Percentiles rank a stretch among this genome's conserved stretches.
These are phyloP conservation scores for Drosophila ironensis DNA, from an alignment of 1,140 invertebrate species.

Conservation along the genomic window DNA sequence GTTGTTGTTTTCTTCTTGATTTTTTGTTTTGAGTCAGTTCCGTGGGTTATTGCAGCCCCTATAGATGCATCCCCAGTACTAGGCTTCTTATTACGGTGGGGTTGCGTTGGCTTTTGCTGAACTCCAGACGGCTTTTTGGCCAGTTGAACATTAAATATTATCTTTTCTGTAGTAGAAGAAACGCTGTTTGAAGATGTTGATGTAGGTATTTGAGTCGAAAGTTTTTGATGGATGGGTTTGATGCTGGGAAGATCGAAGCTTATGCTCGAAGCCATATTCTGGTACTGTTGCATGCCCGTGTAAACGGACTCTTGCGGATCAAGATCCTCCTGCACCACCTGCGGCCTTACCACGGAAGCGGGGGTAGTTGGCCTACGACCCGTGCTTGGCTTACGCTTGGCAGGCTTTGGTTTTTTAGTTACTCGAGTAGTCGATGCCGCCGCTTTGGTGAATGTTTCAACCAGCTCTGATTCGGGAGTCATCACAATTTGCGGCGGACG, in stretches of 20 bases:
- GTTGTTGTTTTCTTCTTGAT: conserved; percentile 64
- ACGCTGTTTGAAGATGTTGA: conserved; percentile 35
- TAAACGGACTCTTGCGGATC: conserved; percentile 74
- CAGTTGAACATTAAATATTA: conserved; percentile 27
- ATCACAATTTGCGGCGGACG: conserved; percentile 82
- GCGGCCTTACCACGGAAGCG: conserved; percentile 64
- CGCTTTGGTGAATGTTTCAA: conserved; percentile 81
- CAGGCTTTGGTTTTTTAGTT: conserved; percentile 67
- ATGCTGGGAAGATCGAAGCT: conserved; percentile 68
- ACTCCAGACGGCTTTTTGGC: conserved; percentile 59
- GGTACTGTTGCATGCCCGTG: conserved; percentile 77
- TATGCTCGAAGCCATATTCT: conserved; percentile 60
- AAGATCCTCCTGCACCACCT: conserved; percentile 75
- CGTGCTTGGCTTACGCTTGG: conserved; percentile 62
- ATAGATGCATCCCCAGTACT: conserved; percentile 30
- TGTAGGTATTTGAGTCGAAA: conserved; percentile 22
- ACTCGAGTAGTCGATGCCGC: conserved; percentile 41
- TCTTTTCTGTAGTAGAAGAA: conserved; percentile 32
- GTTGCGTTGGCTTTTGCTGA: conserved; percentile 51
- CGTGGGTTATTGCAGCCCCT: conserved; percentile 7
- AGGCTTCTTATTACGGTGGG: conserved; percentile 61
- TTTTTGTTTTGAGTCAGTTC: conserved; percentile 55
- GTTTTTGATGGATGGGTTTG: conserved; percentile 75
- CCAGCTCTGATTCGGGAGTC: conserved; percentile 84
- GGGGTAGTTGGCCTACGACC: conserved; percentile 53